These are phyloP conservation scores for Potamarius usumacintae DNA, from an alignment of 2,113 vertebrate genomes.

Conservation along the genomic window DNA sequence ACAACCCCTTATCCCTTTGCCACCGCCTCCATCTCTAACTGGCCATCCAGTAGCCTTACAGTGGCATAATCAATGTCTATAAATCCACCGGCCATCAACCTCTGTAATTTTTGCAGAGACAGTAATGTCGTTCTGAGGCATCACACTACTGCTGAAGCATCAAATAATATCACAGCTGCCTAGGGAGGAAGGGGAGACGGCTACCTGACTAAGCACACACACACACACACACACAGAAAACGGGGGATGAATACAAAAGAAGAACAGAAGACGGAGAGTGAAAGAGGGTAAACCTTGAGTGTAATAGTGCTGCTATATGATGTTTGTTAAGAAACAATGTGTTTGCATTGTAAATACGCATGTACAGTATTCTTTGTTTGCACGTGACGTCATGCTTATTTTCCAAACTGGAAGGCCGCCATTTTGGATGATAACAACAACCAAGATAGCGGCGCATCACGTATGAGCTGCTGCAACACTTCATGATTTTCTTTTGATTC, in stretches of 20 bases:
- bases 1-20: not conserved
- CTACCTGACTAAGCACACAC: slow-evolving; percentile 20
- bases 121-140: slow-evolving; percentile 49
- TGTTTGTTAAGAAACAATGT: not conserved
- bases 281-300: not conserved
- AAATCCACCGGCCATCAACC: slow-evolving; percentile 53
- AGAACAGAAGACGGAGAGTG: not conserved
- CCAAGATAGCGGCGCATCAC: too few relatives aligned
- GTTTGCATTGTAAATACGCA: not conserved
- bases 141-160: slow-evolving; percentile 22
- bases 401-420: too few relatives aligned
- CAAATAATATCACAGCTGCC: slow-evolving; percentile 33
- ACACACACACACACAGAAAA: not conserved
- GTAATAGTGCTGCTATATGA: not conserved
- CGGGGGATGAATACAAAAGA: not conserved
- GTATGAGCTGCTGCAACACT: too few relatives aligned
- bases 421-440: too few relatives aligned
- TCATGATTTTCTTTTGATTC: too few relatives aligned
- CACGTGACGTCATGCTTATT: too few relatives aligned
- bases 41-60: slow-evolving; percentile 10
- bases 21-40: not conserved
- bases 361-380: not conserved
- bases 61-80: slow-evolving; percentile 56
- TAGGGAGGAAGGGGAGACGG: slow-evolving; percentile 24
- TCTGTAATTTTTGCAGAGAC: slow-evolving; percentile 53